A percentile compares a stretch with the other conserved stretches of the same genome.
Conservation (phyloP, 2,888 invertebrate species). For the Chloromyia formosa region DNA sequence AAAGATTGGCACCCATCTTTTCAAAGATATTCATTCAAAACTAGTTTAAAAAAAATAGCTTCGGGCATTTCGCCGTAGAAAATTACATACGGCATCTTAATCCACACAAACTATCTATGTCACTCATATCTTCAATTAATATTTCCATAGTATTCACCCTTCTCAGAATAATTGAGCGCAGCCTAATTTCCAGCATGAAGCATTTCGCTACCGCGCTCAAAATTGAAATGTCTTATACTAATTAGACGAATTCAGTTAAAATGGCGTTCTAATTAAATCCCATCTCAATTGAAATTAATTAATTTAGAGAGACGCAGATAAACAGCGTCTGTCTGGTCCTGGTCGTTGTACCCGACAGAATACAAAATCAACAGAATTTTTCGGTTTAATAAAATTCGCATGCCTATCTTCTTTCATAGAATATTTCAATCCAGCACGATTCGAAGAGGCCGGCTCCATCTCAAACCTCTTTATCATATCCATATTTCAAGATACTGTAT, state of each 20-base stretch:
- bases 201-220: too few species aligned
- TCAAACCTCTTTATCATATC: not conserved
- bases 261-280: constrained; percentile 45
- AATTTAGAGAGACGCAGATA: constrained; percentile 41
- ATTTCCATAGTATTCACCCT: too few species aligned
- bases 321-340: not conserved
- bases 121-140: too few species aligned
- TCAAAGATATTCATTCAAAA: too few species aligned
- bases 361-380: too few species aligned
- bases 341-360: not conserved
- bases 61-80: too few species aligned
- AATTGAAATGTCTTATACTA: constrained; percentile 27
- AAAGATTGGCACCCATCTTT: too few species aligned
- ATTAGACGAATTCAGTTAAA: constrained; percentile 29
- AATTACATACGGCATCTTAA: too few species aligned
- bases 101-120: too few species aligned
- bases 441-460: not conserved
- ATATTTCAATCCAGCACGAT: constrained; percentile 10
- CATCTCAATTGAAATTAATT: constrained; percentile 47
- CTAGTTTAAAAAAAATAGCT: too few species aligned
- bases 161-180: too few species aligned
- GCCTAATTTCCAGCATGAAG: too few species aligned
- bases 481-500: constrained; percentile 36
- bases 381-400: constrained; percentile 24
- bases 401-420: not conserved